phyloP scores from a whole-genome alignment of 2,797 vertebrate genomes.

The Brotula barbata region DNA sequence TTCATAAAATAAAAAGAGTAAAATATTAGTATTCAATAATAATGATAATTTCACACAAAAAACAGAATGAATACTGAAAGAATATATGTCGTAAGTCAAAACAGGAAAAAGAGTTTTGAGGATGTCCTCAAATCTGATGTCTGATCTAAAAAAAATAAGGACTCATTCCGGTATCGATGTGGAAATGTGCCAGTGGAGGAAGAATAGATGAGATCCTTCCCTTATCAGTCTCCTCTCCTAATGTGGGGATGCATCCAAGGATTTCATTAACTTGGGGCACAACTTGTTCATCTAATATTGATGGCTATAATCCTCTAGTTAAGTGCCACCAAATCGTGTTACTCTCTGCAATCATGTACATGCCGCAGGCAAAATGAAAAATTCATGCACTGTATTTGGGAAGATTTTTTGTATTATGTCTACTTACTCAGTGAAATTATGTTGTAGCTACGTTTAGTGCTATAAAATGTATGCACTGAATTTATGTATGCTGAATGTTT shows the following conservation, averaged over 20 bases:
- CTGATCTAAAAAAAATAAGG: neutral
- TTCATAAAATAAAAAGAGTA: no score
- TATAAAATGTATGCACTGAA: conserved; percentile 28
- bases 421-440: conserved; percentile 46
- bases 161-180: conserved; percentile 11
- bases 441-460: conserved; percentile 43
- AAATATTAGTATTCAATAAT: no score
- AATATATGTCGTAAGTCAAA: no score
- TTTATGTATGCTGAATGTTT: neutral
- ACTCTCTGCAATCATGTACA: conserved; percentile 73
- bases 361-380: conserved; percentile 74
- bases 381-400: conserved; percentile 58
- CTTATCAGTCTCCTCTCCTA: conserved; percentile 53
- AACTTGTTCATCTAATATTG: conserved; percentile 81
- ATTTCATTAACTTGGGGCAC: conserved; percentile 72
- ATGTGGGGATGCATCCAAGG: conserved; percentile 61
- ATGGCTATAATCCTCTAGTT: conserved; percentile 76
- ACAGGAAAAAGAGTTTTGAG: no score
- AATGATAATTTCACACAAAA: no score
- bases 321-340: conserved; percentile 78
- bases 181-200: conserved; percentile 13
- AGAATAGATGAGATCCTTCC: conserved; percentile 34
- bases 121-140: no score
- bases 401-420: conserved; percentile 46
- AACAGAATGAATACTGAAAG: no score